These are phyloP conservation scores for Macrosiphum euphorbiae DNA, from an alignment of 2,888 invertebrate genomes.

Conservation along the genomic window DNA sequence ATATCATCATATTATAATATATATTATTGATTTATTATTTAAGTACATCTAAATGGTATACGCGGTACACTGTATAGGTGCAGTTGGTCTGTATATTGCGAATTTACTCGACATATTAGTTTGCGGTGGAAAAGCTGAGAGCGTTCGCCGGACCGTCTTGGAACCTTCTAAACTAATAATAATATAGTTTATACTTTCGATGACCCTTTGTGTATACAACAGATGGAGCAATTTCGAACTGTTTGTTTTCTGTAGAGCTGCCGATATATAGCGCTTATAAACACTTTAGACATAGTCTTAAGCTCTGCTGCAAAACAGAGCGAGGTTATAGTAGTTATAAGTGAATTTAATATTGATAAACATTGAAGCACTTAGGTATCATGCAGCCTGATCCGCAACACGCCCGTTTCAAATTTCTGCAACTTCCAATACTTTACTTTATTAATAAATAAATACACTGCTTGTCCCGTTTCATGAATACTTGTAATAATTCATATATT, in stretches of 20 bases:
- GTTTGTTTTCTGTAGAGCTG: not conserved
- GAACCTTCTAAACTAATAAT: not conserved
- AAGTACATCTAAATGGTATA: no score
- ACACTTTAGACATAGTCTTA: not conserved
- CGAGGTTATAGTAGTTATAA: not conserved
- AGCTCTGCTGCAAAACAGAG: not conserved
- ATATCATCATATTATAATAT: not conserved
- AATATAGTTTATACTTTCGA: not conserved
- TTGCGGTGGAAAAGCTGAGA: no score
- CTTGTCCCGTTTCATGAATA: not conserved
- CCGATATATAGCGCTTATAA: not conserved
- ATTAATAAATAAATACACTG: not conserved
- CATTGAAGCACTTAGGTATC: not conserved
- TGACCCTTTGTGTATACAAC: not conserved
- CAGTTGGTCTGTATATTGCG: not conserved
- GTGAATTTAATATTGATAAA: no score
- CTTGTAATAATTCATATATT: not conserved
- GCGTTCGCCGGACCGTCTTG: not conserved
- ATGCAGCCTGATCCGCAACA: not conserved
- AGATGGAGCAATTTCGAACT: not conserved
- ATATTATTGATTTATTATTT: not conserved
- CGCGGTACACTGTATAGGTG: not conserved
- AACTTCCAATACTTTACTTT: not conserved
- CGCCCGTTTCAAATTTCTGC: not conserved
- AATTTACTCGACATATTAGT: not conserved